Base-by-base conservation (phyloP, 23 tunicate genomes). In the Phallusia fumigata region DNA sequence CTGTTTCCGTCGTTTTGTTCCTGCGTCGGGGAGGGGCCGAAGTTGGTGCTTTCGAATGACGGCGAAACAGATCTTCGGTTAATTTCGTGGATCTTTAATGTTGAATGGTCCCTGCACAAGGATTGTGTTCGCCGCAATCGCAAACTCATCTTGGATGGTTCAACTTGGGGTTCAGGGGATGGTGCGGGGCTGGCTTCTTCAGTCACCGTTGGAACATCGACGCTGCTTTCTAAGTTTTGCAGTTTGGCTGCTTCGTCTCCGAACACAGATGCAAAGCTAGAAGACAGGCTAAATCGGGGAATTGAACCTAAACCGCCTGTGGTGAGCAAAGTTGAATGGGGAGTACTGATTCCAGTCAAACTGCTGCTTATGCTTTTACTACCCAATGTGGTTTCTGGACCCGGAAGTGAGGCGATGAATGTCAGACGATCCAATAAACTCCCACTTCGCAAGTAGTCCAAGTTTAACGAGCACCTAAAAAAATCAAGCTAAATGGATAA, bases 21-120 rank as follows among this genome's bases (percentile, higher is more conserved):
- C 5, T 58, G 28, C 15, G 26, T 33, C 0, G n/a, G 5, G 1
- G 53, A 28, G 1, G 52, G 76, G 5, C 32, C 76, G 19, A 53
- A 76, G 28, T 30, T 33, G 0, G 32, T 33, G 53, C 64, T 64
- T n/a, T 28, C 30, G 73, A 74, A 80, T 18, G 80, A 65, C 31
- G 90, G 90, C n/a, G 90, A 86, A n/a, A 86, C 75, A 1, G 90
- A 86, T 21, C 90, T 77, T 5, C 90, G 82, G 74, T 74, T 74
- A 18, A 52, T 26, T 31, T 79, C 36, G 50, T 47, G 36, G 15
- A 79, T 26, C 6, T 79, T 79, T 3, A 80, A 76, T 0, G 86
- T 78, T 34, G 50, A 53, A 18, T 19, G 32, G 32, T 79, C 84
- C 31, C 83, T n/a, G 47, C 53, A 76, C 33, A 87, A 35, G 16